Evolutionary conservation across 2,113 vertebrate genomes (phyloP), one percentile per base, ranked within the genome.

Genomic region (Gadus macrocephalus): DNA sequence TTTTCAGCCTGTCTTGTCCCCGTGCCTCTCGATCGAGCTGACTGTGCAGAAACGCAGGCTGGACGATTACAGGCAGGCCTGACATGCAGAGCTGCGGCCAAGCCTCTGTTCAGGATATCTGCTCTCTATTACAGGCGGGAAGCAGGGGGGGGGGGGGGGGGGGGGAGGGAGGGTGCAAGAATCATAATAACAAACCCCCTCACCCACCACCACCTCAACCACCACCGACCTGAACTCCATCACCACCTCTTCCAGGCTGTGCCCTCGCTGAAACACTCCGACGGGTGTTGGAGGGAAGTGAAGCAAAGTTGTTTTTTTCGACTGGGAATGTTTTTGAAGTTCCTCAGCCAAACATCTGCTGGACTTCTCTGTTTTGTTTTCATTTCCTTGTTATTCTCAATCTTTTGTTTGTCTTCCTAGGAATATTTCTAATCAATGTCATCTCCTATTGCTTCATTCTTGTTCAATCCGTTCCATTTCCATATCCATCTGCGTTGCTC

Each of bases 311-410:
- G 65, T 69, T 83, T 68, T 79, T 76, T 79, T 76, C 83, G 74
- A 62, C 17, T 17, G 64, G 42, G 81, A 66, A 85, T 89, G 83
- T 83, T 64, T 93, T 93, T 93, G 90, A 93, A 90, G 86, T 49
- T 49, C 86, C 8, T 15, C 70, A 68, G 87, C 91, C 92, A 94
- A 86, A 91, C 89, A 91, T 93, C 91, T 93, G 89, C 86, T 83
- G 71, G 71, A 77, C 85, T 83, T 89, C 77, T 85, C 74, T 31
- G 38, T 28, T 22, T 62, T 15, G 61, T 69, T n/a, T 62, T 35
- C 31, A 35, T n/a, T 62, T 35, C 31, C 3, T 71, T 66, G 82
- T 60, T 71, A 67, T 70, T 61, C 20, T 31, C 69, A 64, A 62
- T 58, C 35, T 61, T 55, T n/a, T 60, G 22, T 31, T 17, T 59